These are phyloP conservation scores for Cirrhinus mrigala DNA, from an alignment of 2,797 vertebrate genomes.

Conservation along the genomic window DNA sequence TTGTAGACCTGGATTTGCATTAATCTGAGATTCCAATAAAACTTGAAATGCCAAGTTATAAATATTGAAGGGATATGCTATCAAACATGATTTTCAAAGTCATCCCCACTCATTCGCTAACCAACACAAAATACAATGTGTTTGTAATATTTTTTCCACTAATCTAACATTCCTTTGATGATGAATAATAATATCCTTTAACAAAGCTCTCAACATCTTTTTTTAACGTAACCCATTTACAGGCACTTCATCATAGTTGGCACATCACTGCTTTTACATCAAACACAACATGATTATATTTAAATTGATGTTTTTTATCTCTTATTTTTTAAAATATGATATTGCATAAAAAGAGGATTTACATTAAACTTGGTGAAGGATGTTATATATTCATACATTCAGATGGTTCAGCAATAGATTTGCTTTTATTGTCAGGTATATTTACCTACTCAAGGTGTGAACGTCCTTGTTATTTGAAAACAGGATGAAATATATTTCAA, in stretches of 20 bases:
- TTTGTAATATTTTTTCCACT: slow-evolving; percentile 30
- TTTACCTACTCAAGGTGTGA: background rate
- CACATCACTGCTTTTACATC: background rate
- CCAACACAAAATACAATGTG: slow-evolving; percentile 41
- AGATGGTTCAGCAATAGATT: background rate
- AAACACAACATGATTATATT: background rate
- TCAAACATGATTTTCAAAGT: slow-evolving; percentile 53
- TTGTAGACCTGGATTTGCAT: slow-evolving; percentile 11
- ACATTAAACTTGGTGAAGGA: background rate
- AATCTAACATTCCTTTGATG: slow-evolving; percentile 24
- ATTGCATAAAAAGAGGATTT: no score
- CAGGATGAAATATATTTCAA: background rate
- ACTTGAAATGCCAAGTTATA: slow-evolving; percentile 36
- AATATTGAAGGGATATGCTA: slow-evolving; percentile 65
- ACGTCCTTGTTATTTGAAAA: background rate
- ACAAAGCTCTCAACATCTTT: slow-evolving; percentile 30
- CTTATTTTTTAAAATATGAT: background rate
- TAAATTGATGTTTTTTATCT: background rate
- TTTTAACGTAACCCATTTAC: slow-evolving; percentile 9
- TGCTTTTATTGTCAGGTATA: background rate
- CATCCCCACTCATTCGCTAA: slow-evolving; percentile 62
- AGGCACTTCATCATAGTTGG: slow-evolving; percentile 24
- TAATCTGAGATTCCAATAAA: slow-evolving; percentile 36
- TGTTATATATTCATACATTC: slow-evolving; percentile 22
- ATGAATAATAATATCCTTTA: slow-evolving; percentile 38